Conservation (phyloP, 2,797 vertebrate species). For the Myotis findleyi region DNA sequence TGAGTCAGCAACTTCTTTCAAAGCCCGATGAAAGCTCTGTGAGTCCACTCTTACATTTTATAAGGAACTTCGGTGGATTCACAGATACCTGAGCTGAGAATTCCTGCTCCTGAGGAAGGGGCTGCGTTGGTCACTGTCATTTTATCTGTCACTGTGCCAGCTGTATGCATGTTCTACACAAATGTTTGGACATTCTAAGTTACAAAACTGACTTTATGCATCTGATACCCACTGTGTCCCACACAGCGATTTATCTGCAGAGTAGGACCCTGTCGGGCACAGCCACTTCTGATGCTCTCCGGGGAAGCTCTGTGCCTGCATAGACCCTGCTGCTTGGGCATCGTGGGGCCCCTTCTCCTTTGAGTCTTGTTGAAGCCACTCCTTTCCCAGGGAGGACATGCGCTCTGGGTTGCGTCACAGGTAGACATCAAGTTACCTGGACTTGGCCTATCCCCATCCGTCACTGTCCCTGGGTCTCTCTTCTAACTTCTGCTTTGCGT, state of each 20-base stretch:
- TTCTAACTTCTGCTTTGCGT: background rate
- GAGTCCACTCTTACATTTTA: background rate
- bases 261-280: accelerated
- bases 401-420: accelerated
- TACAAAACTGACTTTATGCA: background rate
- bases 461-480: too few species aligned
- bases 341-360: background rate
- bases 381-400: background rate
- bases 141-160: background rate
- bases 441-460: background rate
- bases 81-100: accelerated
- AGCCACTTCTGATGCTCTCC: too few species aligned
- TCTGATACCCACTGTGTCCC: accelerated
- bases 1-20: background rate
- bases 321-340: background rate
- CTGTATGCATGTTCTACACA: too few species aligned
- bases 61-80: background rate
- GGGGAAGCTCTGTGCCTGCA: background rate
- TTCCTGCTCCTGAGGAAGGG: background rate
- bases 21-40: background rate
- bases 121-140: background rate
- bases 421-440: background rate
- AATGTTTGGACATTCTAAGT: background rate
- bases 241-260: accelerated
- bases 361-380: background rate